These are phyloP conservation scores for Acanthornis magna DNA, from an alignment of 2,797 vertebrate genomes.

Conservation along the genomic window DNA sequence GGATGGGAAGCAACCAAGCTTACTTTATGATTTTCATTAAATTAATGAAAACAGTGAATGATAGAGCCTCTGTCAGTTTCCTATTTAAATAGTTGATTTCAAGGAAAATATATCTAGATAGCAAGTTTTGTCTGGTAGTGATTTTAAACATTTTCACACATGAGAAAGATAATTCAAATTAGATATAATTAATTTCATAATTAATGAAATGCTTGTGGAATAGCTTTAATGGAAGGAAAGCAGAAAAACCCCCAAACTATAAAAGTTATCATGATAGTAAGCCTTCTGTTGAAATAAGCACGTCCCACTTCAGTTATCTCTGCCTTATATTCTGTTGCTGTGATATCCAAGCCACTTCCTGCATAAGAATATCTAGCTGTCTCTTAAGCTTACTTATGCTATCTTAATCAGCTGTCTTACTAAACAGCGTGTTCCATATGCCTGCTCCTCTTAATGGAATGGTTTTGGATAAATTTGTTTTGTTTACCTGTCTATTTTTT, in stretches of 20 bases:
- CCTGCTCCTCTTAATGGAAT: neutral
- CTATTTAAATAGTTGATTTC: neutral
- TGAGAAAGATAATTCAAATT: neutral
- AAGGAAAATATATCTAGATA: neutral
- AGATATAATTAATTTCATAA: neutral
- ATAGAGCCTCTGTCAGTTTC: neutral
- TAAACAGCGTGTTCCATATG: conserved; percentile 4
- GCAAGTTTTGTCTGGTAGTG: neutral
- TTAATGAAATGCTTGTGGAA: neutral
- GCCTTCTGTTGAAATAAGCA: neutral
- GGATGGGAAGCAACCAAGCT: neutral
- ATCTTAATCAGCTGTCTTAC: neutral
- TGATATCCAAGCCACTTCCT: neutral
- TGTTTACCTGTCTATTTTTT: neutral
- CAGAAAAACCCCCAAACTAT: accelerated
- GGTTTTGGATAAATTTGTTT: neutral
- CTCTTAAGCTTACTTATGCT: conserved; percentile 30
- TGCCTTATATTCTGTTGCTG: neutral
- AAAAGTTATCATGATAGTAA: neutral
- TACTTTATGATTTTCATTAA: neutral
- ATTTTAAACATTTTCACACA: neutral
- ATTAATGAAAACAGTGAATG: neutral
- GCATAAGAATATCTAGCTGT: neutral
- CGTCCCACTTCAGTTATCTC: neutral
- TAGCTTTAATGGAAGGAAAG: neutral